Evolutionary conservation across 2,113 vertebrate species (phyloP).

Genomic region (Myrmophylax atrothorax): DNA sequence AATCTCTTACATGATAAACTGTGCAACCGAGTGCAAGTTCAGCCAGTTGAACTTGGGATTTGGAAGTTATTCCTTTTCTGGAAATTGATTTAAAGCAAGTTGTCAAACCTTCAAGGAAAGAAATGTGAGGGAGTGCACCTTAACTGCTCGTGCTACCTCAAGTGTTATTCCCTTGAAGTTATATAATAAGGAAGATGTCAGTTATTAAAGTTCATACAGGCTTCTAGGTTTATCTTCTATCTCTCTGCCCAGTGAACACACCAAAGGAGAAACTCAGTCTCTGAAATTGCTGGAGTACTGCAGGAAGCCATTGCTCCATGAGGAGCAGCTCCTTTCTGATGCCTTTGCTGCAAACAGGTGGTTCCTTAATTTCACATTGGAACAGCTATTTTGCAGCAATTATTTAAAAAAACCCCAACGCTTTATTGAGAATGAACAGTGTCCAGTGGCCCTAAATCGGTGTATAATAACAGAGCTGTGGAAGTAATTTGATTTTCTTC

Average conservation of each 20-base stretch:
- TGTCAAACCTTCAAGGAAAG: background rate
- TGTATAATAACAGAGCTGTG: background rate
- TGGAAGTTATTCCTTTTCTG: background rate
- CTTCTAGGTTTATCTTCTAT: background rate
- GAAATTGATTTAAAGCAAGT: background rate
- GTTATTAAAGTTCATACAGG: background rate
- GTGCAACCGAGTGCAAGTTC: background rate
- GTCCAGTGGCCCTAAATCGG: background rate
- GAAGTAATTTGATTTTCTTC: background rate
- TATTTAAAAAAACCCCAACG: background rate
- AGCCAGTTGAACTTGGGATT: background rate
- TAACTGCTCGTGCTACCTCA: background rate
- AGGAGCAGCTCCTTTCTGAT: background rate
- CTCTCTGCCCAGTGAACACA: background rate
- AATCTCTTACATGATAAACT: background rate
- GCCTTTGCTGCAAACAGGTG: background rate
- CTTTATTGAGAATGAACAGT: background rate
- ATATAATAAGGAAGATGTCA: background rate
- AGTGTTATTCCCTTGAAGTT: background rate
- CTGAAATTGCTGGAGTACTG: background rate
- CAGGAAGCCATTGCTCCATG: rapidly evolving
- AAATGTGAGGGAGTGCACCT: background rate
- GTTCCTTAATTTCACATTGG: background rate
- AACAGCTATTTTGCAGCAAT: background rate
- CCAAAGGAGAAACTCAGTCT: background rate